A percentile compares a stretch with the other conserved stretches of the same genome.
phyloP scores from a whole-genome alignment of 2,113 vertebrate genomes.

The Rana temporaria region DNA sequence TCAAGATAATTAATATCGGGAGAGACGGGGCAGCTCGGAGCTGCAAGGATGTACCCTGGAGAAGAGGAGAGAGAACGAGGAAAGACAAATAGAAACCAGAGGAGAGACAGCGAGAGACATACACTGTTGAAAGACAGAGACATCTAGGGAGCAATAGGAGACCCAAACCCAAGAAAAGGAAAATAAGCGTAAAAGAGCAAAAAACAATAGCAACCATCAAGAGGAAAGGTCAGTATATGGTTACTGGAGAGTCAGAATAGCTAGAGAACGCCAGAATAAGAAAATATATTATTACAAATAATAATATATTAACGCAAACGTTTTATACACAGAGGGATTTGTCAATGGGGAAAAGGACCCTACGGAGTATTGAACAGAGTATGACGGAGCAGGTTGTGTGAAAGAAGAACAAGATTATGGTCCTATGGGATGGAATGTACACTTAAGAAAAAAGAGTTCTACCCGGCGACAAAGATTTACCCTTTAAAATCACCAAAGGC shows the following conservation, averaged over 20 bases:
- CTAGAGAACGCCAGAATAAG: too few relatives aligned
- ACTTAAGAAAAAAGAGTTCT: too few relatives aligned
- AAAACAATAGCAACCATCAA: not conserved
- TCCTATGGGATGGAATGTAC: too few relatives aligned
- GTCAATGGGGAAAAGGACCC: too few relatives aligned
- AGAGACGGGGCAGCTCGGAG: conserved; percentile 71
- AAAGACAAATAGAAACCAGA: conserved; percentile 5
- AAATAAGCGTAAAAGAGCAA: not conserved
- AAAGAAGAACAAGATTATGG: too few relatives aligned
- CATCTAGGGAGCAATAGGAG: conserved; percentile 12
- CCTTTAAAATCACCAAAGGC: too few relatives aligned
- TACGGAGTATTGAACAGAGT: too few relatives aligned
- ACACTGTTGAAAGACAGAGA: not conserved
- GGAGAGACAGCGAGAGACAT: conserved; percentile 36
- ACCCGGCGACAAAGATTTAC: too few relatives aligned
- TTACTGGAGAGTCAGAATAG: too few relatives aligned
- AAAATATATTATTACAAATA: too few relatives aligned
- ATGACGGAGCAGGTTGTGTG: not conserved
- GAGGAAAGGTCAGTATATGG: not conserved
- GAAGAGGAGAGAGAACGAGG: conserved; percentile 50
- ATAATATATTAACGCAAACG: too few relatives aligned
- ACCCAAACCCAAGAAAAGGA: not conserved
- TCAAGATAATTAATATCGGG: conserved; percentile 87
- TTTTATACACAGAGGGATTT: too few relatives aligned
- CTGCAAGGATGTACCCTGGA: conserved; percentile 69